Conservation (phyloP, 2,797 vertebrate species). For the Cheirogaleus major region DNA sequence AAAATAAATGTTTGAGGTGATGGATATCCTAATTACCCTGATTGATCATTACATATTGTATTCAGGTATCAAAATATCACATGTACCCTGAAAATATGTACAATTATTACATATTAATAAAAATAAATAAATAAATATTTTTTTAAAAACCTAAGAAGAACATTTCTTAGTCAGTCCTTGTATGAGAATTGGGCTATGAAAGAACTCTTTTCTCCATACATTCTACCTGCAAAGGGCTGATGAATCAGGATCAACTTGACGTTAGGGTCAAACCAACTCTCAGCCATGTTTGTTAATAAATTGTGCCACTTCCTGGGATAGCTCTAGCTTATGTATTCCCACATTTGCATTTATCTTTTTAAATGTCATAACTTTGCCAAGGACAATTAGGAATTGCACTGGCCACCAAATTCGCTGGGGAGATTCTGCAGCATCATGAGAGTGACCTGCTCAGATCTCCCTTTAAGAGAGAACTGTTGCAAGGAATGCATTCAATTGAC, state of each 20-base stretch:
- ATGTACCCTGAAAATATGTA: neutral
- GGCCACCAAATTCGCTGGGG: neutral
- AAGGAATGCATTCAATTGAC: neutral
- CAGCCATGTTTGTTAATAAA: neutral
- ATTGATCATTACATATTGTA: neutral
- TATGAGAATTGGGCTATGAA: neutral
- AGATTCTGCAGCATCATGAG: neutral
- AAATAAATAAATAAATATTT: too few relatives aligned
- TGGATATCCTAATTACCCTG: neutral
- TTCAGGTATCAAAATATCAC: neutral
- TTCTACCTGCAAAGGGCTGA: neutral
- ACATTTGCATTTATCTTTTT: neutral
- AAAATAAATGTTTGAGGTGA: neutral
- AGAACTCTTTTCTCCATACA: neutral
- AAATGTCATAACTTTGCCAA: neutral
- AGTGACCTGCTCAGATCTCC: neutral
- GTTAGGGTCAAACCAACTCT: neutral
- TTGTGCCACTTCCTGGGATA: neutral
- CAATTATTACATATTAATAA: too few relatives aligned
- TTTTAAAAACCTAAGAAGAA: neutral
- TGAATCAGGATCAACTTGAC: neutral
- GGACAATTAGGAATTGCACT: neutral
- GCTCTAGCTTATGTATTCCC: neutral
- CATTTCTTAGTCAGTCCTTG: neutral
- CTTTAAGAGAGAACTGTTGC: neutral